These are phyloP conservation scores for Micrasema longulum DNA, from an alignment of 1,140 invertebrate genomes.

Conservation along the genomic window DNA sequence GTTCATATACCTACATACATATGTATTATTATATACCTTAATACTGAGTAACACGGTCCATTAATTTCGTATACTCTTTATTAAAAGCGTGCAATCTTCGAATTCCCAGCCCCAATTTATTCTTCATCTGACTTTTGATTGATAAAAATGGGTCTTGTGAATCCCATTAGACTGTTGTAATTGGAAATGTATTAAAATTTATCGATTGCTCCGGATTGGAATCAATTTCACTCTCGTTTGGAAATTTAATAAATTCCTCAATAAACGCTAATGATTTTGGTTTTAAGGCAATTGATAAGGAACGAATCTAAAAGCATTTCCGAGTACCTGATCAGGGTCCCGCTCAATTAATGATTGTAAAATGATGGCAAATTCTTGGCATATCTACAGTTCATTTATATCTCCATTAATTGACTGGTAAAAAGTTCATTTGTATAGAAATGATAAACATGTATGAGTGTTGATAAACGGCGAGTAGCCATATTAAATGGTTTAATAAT, in stretches of 20 bases:
- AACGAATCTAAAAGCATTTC: slow-evolving; percentile 48
- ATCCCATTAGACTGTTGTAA: slow-evolving; percentile 46
- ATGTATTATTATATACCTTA: too few relatives aligned
- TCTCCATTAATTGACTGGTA: slow-evolving; percentile 19
- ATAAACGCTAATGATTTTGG: slow-evolving; percentile 51
- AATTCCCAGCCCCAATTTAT: slow-evolving; percentile 51
- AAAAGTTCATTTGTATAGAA: slow-evolving; percentile 3
- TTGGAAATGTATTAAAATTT: slow-evolving; percentile 54
- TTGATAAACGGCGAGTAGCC: slow-evolving; percentile 5
- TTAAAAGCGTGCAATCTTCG: slow-evolving; percentile 53
- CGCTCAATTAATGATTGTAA: slow-evolving; percentile 45
- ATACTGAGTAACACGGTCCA: slow-evolving; percentile 29
- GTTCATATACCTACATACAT: too few relatives aligned
- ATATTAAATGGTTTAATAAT: slow-evolving; percentile 5
- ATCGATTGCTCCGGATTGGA: slow-evolving; percentile 47
- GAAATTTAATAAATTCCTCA: slow-evolving; percentile 54
- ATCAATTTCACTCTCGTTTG: slow-evolving; percentile 41
- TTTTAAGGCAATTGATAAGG: slow-evolving; percentile 44
- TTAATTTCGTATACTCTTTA: slow-evolving; percentile 45
- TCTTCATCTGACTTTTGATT: slow-evolving; percentile 44
- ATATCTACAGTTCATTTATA: slow-evolving; percentile 16
- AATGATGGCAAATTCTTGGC: slow-evolving; percentile 24
- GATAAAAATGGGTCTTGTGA: slow-evolving; percentile 51
- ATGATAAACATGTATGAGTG: slow-evolving; percentile 16
- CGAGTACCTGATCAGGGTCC: slow-evolving; percentile 1